Conservation (phyloP, 2,797 vertebrate species). For the Paratrypauchen microcephalus region DNA sequence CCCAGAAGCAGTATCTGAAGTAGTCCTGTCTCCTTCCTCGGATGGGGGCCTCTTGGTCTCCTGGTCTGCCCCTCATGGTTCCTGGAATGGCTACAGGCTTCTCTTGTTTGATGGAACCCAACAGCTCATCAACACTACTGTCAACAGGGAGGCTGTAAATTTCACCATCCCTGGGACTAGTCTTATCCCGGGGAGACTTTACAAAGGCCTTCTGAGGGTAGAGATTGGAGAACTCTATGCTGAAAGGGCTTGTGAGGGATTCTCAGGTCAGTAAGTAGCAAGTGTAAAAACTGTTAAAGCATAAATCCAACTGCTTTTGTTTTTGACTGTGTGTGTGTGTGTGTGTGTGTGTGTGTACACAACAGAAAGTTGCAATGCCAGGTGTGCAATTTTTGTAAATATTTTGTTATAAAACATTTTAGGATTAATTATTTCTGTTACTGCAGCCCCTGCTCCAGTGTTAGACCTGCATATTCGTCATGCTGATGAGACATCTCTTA, state of each 20-base stretch:
- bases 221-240: conserved; percentile 52
- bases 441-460: conserved; percentile 83
- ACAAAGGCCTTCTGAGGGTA: conserved; percentile 79
- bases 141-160: conserved; percentile 59
- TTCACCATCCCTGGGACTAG: conserved; percentile 61
- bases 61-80: conserved; percentile 86
- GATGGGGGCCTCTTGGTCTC: conserved; percentile 74
- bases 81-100: conserved; percentile 84
- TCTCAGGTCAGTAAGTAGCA: conserved; percentile 56
- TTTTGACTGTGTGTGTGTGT: too few species aligned
- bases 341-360: too few species aligned
- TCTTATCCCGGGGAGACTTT: conserved; percentile 82
- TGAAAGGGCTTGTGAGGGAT: conserved; percentile 55
- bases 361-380: background rate
- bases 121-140: conserved; percentile 66
- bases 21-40: conserved; percentile 66
- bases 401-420: background rate
- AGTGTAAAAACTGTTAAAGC: background rate
- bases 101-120: conserved; percentile 75
- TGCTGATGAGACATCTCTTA: conserved; percentile 87
- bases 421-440: background rate
- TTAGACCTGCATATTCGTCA: conserved; percentile 87
- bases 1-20: conserved; percentile 75
- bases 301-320: background rate
- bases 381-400: background rate